These are phyloP conservation scores for Antedon mediterranea DNA, from an alignment of 53 echinoderm and acorn worm genomes.

Conservation along the genomic window DNA sequence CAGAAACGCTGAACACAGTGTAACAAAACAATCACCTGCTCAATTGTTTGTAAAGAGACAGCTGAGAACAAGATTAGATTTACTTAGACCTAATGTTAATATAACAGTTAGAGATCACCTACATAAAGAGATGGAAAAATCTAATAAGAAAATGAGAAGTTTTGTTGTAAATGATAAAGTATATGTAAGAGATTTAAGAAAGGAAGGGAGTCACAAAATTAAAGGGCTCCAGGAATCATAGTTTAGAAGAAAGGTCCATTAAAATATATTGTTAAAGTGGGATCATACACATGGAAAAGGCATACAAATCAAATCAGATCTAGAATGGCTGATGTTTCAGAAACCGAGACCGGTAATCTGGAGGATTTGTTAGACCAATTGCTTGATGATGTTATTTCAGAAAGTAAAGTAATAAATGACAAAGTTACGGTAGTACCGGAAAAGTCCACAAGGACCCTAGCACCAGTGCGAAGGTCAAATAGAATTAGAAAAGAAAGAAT, in stretches of 20 bases:
- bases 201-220: not conserved
- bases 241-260: not conserved
- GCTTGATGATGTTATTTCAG: not conserved
- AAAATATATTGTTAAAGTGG: not conserved
- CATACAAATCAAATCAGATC: not conserved
- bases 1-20: not conserved
- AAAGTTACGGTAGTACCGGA: not conserved
- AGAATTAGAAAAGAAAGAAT: not conserved
- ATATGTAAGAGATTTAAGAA: not conserved
- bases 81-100: not conserved
- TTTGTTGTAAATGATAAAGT: not conserved
- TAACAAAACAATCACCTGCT: constrained; percentile 8
- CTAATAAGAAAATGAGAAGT: not conserved
- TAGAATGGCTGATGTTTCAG: not conserved
- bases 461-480: not conserved
- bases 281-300: not conserved
- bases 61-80: not conserved
- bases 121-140: not conserved
- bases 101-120: not conserved
- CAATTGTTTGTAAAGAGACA: not conserved
- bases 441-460: not conserved
- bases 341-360: not conserved
- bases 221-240: not conserved
- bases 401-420: not conserved
- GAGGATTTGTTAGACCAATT: not conserved